phyloP scores from a whole-genome alignment of 2,113 vertebrate species.

The Tenebrosternarchus preto region DNA sequence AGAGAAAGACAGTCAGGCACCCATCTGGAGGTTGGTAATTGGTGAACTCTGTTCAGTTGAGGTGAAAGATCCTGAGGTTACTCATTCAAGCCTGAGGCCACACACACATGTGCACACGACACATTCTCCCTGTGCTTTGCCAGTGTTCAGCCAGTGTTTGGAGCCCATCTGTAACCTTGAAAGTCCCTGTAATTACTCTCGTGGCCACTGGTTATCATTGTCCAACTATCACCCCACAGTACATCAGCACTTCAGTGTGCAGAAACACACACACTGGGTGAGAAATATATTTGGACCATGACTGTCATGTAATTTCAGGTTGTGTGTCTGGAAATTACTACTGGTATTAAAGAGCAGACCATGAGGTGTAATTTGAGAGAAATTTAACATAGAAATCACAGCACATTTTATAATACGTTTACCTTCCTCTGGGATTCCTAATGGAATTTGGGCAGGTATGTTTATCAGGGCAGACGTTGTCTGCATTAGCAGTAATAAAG shows the following conservation, averaged over 20 bases:
- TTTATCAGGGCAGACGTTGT: too few species aligned
- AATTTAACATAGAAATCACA: too few species aligned
- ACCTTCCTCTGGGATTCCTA: too few species aligned
- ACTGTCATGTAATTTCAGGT: too few species aligned
- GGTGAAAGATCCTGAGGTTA: conserved; percentile 38
- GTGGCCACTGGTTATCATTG: conserved; percentile 25
- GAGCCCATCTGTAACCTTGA: conserved; percentile 34
- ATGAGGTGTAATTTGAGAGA: too few species aligned
- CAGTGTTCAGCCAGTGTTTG: conserved; percentile 7
- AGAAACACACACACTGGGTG: background rate
- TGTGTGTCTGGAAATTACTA: too few species aligned
- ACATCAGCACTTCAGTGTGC: background rate
- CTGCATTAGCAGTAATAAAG: too few species aligned
- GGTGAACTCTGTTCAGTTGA: conserved; percentile 32
- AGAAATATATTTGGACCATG: too few species aligned
- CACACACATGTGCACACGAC: background rate
- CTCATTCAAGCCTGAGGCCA: conserved; percentile 16
- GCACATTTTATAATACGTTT: too few species aligned
- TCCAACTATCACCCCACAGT: conserved; percentile 17
- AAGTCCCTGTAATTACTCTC: conserved; percentile 31
- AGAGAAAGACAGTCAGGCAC: background rate
- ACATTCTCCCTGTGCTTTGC: conserved; percentile 24
- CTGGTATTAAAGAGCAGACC: too few species aligned
- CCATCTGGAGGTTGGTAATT: conserved; percentile 44
- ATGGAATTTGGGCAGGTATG: too few species aligned